phyloP scores from a whole-genome alignment of 2,888 invertebrate species.

The Coecobrya sp. region DNA sequence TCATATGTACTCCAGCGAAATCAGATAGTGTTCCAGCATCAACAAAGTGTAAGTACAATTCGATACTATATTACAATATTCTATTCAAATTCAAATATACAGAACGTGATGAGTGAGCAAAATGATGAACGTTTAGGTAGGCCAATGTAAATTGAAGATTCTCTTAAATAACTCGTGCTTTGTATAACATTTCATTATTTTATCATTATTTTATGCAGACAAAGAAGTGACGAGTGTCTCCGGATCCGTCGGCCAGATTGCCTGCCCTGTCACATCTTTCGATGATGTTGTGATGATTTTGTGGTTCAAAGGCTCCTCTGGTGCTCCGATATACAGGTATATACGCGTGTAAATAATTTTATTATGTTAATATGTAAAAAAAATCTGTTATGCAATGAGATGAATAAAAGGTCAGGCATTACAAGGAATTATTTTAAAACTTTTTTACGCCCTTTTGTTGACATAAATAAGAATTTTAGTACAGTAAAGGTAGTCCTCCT shows the following conservation, averaged over 20 bases:
- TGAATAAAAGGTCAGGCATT: not conserved
- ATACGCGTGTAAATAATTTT: no score
- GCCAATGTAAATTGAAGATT: not conserved
- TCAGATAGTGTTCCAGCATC: conserved; percentile 82
- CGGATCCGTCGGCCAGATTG: conserved; percentile 85
- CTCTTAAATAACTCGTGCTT: not conserved
- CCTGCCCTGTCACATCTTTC: conserved; percentile 83
- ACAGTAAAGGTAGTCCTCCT: not conserved
- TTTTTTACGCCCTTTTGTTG: no score
- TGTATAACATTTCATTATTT: not conserved
- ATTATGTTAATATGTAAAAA: no score
- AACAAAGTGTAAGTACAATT: conserved; percentile 76
- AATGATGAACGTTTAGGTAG: not conserved
- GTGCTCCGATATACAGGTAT: conserved; percentile 96
- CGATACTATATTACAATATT: not conserved
- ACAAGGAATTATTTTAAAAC: no score
- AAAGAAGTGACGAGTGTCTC: conserved; percentile 84
- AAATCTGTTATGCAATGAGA: conserved; percentile 83
- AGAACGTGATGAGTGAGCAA: not conserved
- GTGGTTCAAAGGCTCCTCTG: conserved; percentile 95
- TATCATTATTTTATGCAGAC: conserved; percentile 64
- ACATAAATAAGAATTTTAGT: not conserved
- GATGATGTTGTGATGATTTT: conserved; percentile 94
- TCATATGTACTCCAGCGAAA: not conserved
- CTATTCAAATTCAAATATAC: not conserved